Evolutionary conservation across 2,888 invertebrate genomes (phyloP), one percentile per base, ranked within the genome.

Genomic region (Oligia fasciuncula): DNA sequence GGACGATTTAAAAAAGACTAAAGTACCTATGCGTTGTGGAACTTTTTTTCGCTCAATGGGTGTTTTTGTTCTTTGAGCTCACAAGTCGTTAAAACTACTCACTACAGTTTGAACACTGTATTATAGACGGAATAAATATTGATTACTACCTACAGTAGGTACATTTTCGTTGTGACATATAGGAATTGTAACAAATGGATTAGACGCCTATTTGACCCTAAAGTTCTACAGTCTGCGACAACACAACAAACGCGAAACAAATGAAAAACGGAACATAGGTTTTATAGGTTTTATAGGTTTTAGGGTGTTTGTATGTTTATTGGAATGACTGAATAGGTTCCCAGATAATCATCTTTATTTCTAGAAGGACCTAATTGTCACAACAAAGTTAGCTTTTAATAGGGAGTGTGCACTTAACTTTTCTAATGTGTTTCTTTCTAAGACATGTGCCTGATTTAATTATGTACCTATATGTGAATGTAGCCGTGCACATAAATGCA

Each of bases 341-440:
- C 46, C 57, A 79, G 68, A 72, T 63, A 57, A 57, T 79, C 63
- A 51, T 68, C 54, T 73, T 40, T 63, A 60, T 14, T 69, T 80
- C 57, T 65, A 65, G 49, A 57, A 51, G 49, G 40, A 17, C 17
- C 14, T 49, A 63, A 57, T 51, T 69, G 80, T 74, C 60, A 40
- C 6, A 81, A 70, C 6, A 67, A 43, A 60, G 35, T 40, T 60
- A 51, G 19, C n/a, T 65, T 17, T 67, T 43, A 35, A 13, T 70
- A 70, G 5, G 0, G 6, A 43, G 14, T 70, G 17, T 43, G 35
- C 19, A 23, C 14, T 40, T 65, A 66, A 54, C 13, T n/a, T 71
- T 46, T 8, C 54, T 19, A 9, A 62, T 35, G 14, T 19, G 19
- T 40, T 51, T 69, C 6, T 60, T 69, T 70, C 17, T 54, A 40